Base-by-base conservation (phyloP, 2,113 vertebrate genomes). In the Neodon shergylaensis region DNA sequence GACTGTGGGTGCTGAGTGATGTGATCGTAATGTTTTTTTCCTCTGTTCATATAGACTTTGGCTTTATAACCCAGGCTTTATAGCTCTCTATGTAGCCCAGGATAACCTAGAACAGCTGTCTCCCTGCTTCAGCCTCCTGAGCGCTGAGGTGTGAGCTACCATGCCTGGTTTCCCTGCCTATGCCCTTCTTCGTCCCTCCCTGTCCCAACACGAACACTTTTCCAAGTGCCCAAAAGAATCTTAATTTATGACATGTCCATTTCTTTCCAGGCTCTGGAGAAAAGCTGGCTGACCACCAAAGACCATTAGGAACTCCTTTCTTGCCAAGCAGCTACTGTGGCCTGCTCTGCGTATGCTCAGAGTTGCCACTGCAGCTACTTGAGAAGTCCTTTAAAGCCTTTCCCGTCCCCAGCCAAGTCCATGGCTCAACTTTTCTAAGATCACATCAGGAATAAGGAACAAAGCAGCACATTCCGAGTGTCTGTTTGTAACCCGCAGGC, bases 251-350 rank as follows among this genome's bases (percentile, higher is more conserved):
- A 92, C 72, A 44, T 42, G 87, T 94, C 95, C 88, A n/a, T 87
- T 85, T 94, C 63, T 94, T 76, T 94, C 33, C 54, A 86, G 90
- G 81, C 12, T 95, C 88, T 68, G 49, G 65, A 95, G 77, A 66
- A 95, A 90, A 95, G 70, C 66, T 94, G 91, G 94, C 94, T 66
- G 66, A 49, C 72, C 88, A 82, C 93, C 86, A 92, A 31, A 77
- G 82, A 74, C n/a, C 66, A 96, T 92, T 81, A 96, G 92, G 66
- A 91, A 90, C 83, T 91, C 95, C n/a, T 94, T 90, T 77, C 63
- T 90, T 94, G 92, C 79, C 95, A 95, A 95, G 54, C 21, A 88
- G 47, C 66, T 88, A 85, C 91, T 66, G 49, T 79, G 92, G 49
- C 66, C 95, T 97, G 79, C 81, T 95, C 47, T 90, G 90, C 70